These are phyloP conservation scores for Micromys minutus DNA, from an alignment of 2,113 vertebrate genomes.

Conservation along the genomic window DNA sequence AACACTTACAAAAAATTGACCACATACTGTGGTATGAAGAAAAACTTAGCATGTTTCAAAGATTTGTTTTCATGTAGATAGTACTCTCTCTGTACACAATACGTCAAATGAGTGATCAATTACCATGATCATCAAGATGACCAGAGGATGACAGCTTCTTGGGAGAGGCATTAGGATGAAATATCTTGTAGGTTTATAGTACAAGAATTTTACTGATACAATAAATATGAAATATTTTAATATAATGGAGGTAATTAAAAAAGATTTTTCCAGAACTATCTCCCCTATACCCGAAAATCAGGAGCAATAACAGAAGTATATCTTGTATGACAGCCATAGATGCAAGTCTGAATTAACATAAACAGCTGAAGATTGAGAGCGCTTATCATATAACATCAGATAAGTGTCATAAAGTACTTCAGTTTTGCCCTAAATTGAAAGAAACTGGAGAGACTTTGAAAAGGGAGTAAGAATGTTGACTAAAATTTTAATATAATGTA, in stretches of 20 bases:
- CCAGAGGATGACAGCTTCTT: neutral
- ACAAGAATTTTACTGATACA: neutral
- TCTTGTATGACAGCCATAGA: neutral
- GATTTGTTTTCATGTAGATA: constrained; percentile 11
- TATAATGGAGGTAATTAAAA: neutral
- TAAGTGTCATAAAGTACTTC: neutral
- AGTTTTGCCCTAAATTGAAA: neutral
- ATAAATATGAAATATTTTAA: neutral
- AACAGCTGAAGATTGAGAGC: neutral
- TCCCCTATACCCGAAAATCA: neutral
- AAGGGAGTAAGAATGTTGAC: neutral
- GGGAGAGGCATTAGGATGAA: neutral
- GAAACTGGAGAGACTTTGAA: neutral
- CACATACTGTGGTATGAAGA: constrained; percentile 2
- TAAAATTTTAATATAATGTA: neutral
- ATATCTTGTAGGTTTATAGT: neutral
- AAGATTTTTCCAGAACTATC: neutral
- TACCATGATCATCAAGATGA: neutral
- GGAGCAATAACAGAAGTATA: neutral
- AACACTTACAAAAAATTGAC: constrained; percentile 46
- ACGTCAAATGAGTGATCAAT: neutral
- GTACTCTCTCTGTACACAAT: neutral
- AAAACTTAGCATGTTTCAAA: constrained; percentile 50
- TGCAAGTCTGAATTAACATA: neutral
- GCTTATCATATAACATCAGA: too few species aligned